Evolutionary conservation across 2,113 vertebrate genomes (phyloP).

Genomic region (Pimephales promelas): DNA sequence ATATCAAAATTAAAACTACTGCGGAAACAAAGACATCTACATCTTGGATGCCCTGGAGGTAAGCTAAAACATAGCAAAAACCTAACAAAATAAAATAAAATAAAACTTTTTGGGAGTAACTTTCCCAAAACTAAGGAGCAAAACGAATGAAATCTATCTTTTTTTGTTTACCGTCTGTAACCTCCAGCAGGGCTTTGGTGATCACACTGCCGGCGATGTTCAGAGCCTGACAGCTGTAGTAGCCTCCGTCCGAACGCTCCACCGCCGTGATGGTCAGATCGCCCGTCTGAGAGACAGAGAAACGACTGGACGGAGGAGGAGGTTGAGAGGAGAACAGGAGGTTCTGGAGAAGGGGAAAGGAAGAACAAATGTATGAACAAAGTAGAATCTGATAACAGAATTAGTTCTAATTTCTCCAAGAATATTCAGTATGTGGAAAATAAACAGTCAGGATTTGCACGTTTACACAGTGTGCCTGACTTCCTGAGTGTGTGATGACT

Average conservation of each 20-base stretch:
- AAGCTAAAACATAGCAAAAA: too few relatives aligned
- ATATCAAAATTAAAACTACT: too few relatives aligned
- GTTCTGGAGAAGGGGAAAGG: conserved; percentile 77
- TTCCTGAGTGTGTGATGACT: neutral
- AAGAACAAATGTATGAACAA: neutral
- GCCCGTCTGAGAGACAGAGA: conserved; percentile 96
- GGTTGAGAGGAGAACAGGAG: conserved; percentile 97
- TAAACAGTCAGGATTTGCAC: neutral
- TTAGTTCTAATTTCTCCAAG: neutral
- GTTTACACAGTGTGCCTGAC: neutral
- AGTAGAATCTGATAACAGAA: neutral
- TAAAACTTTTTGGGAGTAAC: neutral
- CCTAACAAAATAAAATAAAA: neutral
- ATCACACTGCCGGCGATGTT: conserved; percentile 98
- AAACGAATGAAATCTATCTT: neutral
- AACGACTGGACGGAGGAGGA: conserved; percentile 91
- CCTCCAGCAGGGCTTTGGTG: conserved; percentile 96
- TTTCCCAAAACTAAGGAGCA: neutral
- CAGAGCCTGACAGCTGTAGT: conserved; percentile 98
- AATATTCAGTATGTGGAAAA: neutral
- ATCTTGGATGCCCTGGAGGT: too few relatives aligned
- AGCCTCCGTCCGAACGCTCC: conserved; percentile 90
- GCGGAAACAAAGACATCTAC: too few relatives aligned
- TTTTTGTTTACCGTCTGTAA: conserved; percentile 86
- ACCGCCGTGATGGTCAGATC: conserved; percentile 95